These are phyloP conservation scores for Acanthurus lineatus DNA, from an alignment of 2,797 vertebrate genomes.

Conservation along the genomic window DNA sequence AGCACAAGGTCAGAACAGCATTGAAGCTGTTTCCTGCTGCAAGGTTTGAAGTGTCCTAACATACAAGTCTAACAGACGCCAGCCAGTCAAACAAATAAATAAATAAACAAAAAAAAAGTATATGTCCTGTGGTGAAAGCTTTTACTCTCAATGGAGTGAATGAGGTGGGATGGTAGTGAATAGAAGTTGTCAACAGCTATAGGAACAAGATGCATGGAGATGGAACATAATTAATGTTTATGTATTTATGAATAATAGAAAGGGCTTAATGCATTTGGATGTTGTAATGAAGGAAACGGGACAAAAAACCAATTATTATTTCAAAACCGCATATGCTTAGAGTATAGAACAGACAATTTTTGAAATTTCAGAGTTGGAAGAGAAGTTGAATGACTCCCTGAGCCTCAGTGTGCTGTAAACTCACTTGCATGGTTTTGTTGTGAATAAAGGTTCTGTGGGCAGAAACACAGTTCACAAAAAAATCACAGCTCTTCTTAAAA, in stretches of 20 bases:
- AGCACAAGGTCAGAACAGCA: neutral
- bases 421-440: constrained; percentile 23
- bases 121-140: neutral
- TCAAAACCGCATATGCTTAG: neutral
- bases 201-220: neutral
- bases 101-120: no score
- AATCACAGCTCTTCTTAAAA: constrained; percentile 31
- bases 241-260: neutral
- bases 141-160: neutral
- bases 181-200: neutral
- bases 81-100: constrained; percentile 1
- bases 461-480: constrained; percentile 23
- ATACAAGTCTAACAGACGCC: neutral
- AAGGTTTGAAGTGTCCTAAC: neutral
- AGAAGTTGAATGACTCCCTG: constrained; percentile 20
- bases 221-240: neutral
- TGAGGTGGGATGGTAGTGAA: neutral
- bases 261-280: neutral
- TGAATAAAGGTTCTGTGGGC: constrained; percentile 28
- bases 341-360: neutral
- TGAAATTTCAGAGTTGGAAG: neutral
- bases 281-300: neutral
- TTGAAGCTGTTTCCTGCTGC: neutral
- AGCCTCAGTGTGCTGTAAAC: constrained; percentile 9
- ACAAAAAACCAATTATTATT: neutral